Percentiles rank a stretch among this genome's conserved stretches.
phyloP scores from a whole-genome alignment of 2,113 vertebrate species.

The Xiphias gladius region DNA sequence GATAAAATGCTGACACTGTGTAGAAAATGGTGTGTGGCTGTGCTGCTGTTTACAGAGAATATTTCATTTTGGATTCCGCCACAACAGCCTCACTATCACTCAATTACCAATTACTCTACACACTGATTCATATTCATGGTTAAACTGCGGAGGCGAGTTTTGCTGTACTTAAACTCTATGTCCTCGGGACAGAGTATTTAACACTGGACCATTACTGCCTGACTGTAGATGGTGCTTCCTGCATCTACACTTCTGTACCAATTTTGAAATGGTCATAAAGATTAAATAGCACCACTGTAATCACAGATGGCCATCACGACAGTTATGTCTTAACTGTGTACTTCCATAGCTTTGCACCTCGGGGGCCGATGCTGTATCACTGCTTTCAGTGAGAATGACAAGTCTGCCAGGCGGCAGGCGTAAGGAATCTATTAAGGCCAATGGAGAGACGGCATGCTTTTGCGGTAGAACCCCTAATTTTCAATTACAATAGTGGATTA shows the following conservation, averaged over 20 bases:
- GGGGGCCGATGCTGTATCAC: background rate
- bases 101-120: background rate
- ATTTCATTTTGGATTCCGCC: too few relatives aligned
- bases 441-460: constrained; percentile 47
- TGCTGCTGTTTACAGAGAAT: too few relatives aligned
- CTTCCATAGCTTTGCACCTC: constrained; percentile 18
- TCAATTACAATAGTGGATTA: constrained; percentile 80
- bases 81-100: background rate
- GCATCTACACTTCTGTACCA: background rate
- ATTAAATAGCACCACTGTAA: background rate
- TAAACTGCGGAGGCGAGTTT: constrained; percentile 1
- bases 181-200: background rate
- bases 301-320: background rate
- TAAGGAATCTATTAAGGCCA: constrained; percentile 42
- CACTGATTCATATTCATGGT: background rate
- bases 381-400: constrained; percentile 48
- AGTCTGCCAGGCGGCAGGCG: constrained; percentile 52
- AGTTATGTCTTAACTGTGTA: constrained; percentile 9
- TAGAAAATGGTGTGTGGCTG: too few relatives aligned
- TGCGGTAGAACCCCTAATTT: constrained; percentile 68
- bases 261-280: background rate
- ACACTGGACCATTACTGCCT: background rate
- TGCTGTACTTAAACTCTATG: background rate
- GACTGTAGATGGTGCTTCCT: constrained; percentile 1
- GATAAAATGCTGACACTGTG: background rate